Percentiles rank a stretch among this genome's conserved stretches.
These are phyloP conservation scores for Picathartes gymnocephalus DNA, from an alignment of 2,113 vertebrate genomes.

Conservation along the genomic window DNA sequence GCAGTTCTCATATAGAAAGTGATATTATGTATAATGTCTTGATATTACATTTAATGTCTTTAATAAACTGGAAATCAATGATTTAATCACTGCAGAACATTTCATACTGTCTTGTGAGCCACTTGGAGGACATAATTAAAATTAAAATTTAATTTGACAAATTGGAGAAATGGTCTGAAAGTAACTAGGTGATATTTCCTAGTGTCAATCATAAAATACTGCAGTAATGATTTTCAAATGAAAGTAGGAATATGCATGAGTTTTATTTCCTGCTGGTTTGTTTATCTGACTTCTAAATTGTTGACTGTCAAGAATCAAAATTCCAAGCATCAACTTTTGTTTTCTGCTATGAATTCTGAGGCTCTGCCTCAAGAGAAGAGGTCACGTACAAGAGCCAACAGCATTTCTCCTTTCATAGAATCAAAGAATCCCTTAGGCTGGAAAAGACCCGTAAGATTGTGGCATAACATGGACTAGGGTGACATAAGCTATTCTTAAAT, in stretches of 20 bases:
- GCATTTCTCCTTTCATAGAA: background rate
- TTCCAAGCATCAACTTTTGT: background rate
- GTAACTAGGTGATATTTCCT: background rate
- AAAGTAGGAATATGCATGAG: background rate
- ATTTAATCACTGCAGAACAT: background rate
- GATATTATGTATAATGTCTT: background rate
- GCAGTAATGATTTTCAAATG: background rate
- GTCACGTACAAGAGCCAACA: background rate
- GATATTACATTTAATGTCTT: background rate
- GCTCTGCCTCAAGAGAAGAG: background rate
- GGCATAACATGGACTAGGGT: background rate
- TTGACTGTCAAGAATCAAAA: background rate
- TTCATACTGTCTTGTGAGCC: background rate
- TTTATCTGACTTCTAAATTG: background rate
- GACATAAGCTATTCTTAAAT: background rate
- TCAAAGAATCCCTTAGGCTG: background rate
- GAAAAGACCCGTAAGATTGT: background rate
- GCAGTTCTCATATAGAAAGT: background rate
- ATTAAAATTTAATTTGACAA: conserved; percentile 22
- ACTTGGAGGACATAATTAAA: background rate
- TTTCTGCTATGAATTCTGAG: background rate
- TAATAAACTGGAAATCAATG: conserved; percentile 18
- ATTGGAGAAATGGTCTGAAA: background rate
- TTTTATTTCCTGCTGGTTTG: background rate
- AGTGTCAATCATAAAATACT: background rate